These are phyloP conservation scores for Stichodactyla helianthus DNA, from an alignment of 64 coral and sea anemone species.

Conservation along the genomic window DNA sequence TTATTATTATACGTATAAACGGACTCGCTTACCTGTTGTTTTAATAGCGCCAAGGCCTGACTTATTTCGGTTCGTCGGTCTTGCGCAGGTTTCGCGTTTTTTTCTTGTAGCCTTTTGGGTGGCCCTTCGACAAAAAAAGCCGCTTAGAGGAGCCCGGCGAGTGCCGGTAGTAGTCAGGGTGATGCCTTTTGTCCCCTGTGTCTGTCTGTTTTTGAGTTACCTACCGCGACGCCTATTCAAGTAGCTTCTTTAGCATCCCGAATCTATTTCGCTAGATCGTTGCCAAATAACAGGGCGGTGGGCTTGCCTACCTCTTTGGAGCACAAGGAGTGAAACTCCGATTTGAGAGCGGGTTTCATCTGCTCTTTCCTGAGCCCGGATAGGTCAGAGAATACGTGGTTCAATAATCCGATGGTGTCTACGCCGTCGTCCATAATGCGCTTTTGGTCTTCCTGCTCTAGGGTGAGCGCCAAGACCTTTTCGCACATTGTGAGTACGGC, in stretches of 20 bases:
- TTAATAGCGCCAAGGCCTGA: background rate
- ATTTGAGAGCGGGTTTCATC: background rate
- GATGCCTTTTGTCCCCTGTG: background rate
- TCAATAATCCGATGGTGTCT: too few relatives aligned
- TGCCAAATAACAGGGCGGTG: background rate
- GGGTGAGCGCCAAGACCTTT: too few relatives aligned
- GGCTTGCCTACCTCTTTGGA: background rate
- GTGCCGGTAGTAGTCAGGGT: background rate
- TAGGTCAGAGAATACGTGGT: too few relatives aligned
- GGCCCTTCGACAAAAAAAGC: background rate
- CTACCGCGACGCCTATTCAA: too few relatives aligned
- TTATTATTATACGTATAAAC: background rate
- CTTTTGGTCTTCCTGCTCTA: too few relatives aligned
- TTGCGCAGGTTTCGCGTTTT: background rate
- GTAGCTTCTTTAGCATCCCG: background rate
- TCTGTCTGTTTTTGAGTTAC: constrained; percentile 3
- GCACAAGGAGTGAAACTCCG: background rate
- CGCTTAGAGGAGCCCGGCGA: background rate
- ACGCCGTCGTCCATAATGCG: too few relatives aligned
- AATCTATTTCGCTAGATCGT: constrained; percentile 14
- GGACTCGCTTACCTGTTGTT: background rate
- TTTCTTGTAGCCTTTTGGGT: background rate
- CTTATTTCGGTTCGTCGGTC: too few relatives aligned
- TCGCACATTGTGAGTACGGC: too few relatives aligned
- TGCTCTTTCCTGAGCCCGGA: too few relatives aligned